Percentiles rank a stretch among this genome's conserved stretches.
Evolutionary conservation across 92 coral and sea anemone genomes (phyloP).

Genomic region (Phenganax marumi): DNA sequence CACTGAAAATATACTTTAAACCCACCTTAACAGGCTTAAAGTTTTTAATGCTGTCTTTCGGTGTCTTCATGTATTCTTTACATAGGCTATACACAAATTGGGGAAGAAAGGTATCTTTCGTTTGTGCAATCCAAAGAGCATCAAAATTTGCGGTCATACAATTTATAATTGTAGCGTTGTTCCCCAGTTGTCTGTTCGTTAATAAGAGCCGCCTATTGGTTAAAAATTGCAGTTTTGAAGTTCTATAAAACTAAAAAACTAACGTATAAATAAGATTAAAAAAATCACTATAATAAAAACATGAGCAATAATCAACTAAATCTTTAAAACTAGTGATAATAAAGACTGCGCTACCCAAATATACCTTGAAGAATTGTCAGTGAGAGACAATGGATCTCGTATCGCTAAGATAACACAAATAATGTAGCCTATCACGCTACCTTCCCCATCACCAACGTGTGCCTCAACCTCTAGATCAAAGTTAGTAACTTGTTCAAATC

Average conservation of each 20-base stretch:
- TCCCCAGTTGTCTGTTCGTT: constrained; percentile 49
- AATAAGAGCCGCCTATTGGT: constrained; percentile 18
- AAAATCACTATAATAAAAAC: background rate
- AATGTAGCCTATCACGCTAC: constrained; percentile 23
- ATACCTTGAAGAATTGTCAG: background rate
- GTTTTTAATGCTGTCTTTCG: background rate
- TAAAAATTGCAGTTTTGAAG: background rate
- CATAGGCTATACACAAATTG: constrained; percentile 57
- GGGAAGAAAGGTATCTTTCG: constrained; percentile 52
- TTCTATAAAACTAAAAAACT: background rate
- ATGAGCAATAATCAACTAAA: background rate
- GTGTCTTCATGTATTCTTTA: constrained; percentile 40
- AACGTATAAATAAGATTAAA: background rate
- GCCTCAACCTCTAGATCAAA: background rate
- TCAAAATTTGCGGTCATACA: constrained; percentile 40
- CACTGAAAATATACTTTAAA: too few species aligned
- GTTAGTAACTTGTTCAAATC: constrained; percentile 33
- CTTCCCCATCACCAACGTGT: constrained; percentile 25
- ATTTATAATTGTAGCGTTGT: constrained; percentile 46
- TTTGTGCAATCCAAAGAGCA: constrained; percentile 52
- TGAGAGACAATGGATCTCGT: background rate
- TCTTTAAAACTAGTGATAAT: background rate
- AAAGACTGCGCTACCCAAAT: background rate
- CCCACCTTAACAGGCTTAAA: too few species aligned
- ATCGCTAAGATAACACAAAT: background rate